These are phyloP conservation scores for Setophaga petechia DNA, from an alignment of 2,113 vertebrate species.

Conservation along the genomic window DNA sequence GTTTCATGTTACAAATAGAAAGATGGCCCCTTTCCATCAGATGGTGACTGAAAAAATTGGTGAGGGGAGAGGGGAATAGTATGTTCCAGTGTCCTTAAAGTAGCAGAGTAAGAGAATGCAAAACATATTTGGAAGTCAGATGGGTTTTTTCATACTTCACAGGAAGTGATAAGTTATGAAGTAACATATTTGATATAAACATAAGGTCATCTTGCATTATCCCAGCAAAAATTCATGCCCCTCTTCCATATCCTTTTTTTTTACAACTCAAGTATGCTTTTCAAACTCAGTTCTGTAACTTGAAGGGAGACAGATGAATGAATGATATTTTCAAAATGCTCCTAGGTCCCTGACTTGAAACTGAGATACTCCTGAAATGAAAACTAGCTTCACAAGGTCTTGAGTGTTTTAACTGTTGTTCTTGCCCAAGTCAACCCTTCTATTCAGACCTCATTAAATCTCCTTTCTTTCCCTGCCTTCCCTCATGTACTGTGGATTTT, in stretches of 20 bases:
- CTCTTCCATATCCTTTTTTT: background rate
- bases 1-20: background rate
- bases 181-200: background rate
- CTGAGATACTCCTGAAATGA: background rate
- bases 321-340: background rate
- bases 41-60: background rate
- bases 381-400: background rate
- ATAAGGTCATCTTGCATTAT: background rate
- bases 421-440: background rate
- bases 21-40: background rate
- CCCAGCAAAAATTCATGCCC: background rate
- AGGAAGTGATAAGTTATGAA: background rate
- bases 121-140: background rate
- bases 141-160: background rate
- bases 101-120: background rate
- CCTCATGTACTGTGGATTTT: background rate
- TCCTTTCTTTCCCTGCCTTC: background rate
- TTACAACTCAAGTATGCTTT: background rate
- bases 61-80: fast-evolving
- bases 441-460: background rate
- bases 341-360: background rate
- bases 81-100: background rate
- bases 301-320: background rate
- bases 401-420: background rate
- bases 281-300: background rate